Conservation (phyloP, 2,113 vertebrate species). For the Cryptomyrus ogoouensis region DNA sequence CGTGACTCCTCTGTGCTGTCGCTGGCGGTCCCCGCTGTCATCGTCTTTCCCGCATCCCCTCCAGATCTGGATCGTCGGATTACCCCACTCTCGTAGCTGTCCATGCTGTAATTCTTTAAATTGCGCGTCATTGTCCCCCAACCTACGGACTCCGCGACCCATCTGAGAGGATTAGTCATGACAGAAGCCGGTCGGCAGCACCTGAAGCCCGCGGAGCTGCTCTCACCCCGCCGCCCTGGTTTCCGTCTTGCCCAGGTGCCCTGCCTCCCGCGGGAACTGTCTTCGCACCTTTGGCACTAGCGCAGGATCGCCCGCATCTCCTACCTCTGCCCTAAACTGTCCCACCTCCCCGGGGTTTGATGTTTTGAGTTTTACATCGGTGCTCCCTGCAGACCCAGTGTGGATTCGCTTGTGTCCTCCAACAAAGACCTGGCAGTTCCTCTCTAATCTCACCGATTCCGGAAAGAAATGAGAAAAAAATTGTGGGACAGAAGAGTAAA, state of each 20-base stretch:
- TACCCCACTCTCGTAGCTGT: neutral
- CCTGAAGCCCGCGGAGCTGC: conserved; percentile 19
- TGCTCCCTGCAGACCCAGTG: neutral
- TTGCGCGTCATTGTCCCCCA: neutral
- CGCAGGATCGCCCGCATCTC: conserved; percentile 22
- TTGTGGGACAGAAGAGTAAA: neutral
- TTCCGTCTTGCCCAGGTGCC: neutral
- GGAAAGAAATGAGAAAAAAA: neutral
- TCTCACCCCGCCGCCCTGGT: conserved; percentile 11
- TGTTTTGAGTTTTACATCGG: neutral
- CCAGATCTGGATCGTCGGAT: neutral
- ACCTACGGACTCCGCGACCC: conserved; percentile 1
- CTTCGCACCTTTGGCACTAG: conserved; percentile 5
- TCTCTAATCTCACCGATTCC: neutral
- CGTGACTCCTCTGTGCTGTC: neutral
- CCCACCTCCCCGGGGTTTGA: neutral
- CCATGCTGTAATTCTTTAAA: neutral
- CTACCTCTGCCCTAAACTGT: conserved; percentile 36
- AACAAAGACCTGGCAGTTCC: neutral
- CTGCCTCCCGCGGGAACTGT: neutral
- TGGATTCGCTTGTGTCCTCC: neutral
- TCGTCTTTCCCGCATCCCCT: neutral
- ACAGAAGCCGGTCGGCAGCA: conserved; percentile 1
- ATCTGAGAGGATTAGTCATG: conserved; percentile 13
- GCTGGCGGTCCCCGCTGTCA: neutral